Conservation (phyloP, 2,113 vertebrate genomes). For the Polypterus bichir region DNA sequence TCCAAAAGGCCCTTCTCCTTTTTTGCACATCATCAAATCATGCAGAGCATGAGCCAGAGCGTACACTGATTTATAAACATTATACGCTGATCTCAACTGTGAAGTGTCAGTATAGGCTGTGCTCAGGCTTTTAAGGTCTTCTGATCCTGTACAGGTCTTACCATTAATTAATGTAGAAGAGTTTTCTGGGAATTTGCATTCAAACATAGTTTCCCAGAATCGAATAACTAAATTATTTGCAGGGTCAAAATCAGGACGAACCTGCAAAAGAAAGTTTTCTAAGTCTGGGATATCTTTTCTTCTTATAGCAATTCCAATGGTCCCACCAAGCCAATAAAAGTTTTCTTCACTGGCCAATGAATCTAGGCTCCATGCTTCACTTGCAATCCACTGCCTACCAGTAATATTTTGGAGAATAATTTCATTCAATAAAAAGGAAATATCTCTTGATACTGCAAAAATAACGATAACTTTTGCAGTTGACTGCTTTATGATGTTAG, state of each 20-base stretch:
- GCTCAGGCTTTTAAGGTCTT: background rate
- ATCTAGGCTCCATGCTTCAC: slow-evolving; percentile 42
- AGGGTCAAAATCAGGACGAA: slow-evolving; percentile 25
- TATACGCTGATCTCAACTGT: background rate
- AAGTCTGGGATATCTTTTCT: slow-evolving; percentile 41
- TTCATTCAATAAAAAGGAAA: slow-evolving; percentile 29
- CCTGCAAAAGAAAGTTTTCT: slow-evolving; percentile 28
- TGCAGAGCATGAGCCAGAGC: background rate
- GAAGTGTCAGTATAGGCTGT: background rate
- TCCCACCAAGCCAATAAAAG: slow-evolving; percentile 35
- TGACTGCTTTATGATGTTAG: slow-evolving; percentile 3
- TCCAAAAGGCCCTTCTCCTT: background rate
- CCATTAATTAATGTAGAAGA: background rate
- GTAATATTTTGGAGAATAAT: slow-evolving; percentile 36
- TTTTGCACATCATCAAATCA: background rate
- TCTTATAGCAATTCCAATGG: slow-evolving; percentile 44
- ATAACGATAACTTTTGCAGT: slow-evolving; percentile 8
- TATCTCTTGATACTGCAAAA: slow-evolving; percentile 2
- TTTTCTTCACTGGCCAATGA: slow-evolving; percentile 22
- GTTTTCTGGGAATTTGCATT: slow-evolving; percentile 29
- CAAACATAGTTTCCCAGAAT: slow-evolving; percentile 45
- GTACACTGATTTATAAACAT: background rate
- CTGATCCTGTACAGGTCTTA: background rate
- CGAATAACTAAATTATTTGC: slow-evolving; percentile 29
- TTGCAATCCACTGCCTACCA: slow-evolving; percentile 47